Evolutionary conservation across 2,888 invertebrate genomes (phyloP), one percentile per base, ranked within the genome.

Genomic region (Hetaerina titia): DNA sequence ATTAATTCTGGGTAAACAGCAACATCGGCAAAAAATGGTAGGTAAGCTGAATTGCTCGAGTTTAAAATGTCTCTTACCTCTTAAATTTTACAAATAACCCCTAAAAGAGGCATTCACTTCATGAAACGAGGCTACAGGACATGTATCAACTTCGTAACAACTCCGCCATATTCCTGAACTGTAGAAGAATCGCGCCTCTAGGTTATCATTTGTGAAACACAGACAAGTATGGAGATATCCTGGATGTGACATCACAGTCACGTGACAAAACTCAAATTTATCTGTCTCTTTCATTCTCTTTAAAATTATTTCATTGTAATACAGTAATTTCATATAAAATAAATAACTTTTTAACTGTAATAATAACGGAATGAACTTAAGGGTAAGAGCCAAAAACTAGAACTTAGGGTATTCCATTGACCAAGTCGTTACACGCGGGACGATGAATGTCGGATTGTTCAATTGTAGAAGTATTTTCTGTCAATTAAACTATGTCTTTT

Each of bases 121-220:
- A 69, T 25, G 64, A 45, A 92, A 69, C 92, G 92, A 92, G 64
- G 56, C 92, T 60, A 69, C 56, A 92, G 92, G 19, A 90, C 56
- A 92, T 69, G 69, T 74, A 92, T 92, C 92, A 92, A 92, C 92
- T 92, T 92, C 69, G 69, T 92, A 56, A 57, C 31, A 92, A n/a
- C 69, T 92, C 92, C 92, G 92, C 92, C 92, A 92, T 92, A n/a
- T 92, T 92, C 64, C 69, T 69, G 63, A 92, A 92, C 92, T 92
- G 56, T 56, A 69, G 92, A 56, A 92, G 92, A 92, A 69, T 92
- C 92, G 92, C 92, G 92, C 92, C 92, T 92, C 92, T 92, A 92
- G 92, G 92, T 92, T 92, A 92, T 69, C 92, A 92, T 92, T 92
- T 74, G 92, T 69, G 92, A 92, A 92, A 81, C 81, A 81, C 81